Evolutionary conservation across 2,113 vertebrate species (phyloP).

Genomic region (Puffinus mauretanicus): DNA sequence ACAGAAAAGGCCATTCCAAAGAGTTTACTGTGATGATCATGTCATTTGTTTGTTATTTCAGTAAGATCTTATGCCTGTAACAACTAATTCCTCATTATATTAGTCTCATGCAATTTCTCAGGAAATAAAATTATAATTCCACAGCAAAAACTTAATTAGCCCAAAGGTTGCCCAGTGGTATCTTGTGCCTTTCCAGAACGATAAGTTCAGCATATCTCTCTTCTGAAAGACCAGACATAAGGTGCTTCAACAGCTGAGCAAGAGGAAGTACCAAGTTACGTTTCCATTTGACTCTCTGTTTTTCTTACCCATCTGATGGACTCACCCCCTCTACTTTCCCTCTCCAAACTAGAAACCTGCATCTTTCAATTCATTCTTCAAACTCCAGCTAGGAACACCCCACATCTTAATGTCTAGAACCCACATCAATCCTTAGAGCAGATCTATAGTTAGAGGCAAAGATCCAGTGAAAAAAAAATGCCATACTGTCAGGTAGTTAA

Average conservation of each 20-base stretch:
- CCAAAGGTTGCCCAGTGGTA: neutral
- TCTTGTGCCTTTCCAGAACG: neutral
- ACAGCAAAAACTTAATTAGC: slow-evolving; percentile 19
- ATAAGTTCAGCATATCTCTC: neutral
- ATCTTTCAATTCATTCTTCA: neutral
- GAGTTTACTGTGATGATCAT: neutral
- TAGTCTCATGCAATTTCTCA: slow-evolving; percentile 35
- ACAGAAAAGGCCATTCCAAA: neutral
- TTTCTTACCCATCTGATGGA: neutral
- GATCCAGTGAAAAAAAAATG: neutral
- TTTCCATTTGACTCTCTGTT: neutral
- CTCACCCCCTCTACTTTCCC: neutral
- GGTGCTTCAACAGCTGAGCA: neutral
- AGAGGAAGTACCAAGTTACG: neutral
- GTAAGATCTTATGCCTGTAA: slow-evolving; percentile 4
- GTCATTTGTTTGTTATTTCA: neutral
- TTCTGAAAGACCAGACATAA: neutral
- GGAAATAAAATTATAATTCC: slow-evolving; percentile 55
- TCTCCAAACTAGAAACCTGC: neutral
- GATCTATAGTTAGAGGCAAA: neutral
- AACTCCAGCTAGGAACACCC: neutral
- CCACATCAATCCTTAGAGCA: neutral
- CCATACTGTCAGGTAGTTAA: neutral
- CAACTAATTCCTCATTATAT: slow-evolving; percentile 35
- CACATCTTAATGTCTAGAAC: neutral